Evolutionary conservation across 2,797 vertebrate species (phyloP), one percentile per base, ranked within the genome.

Genomic region (Clarias pachynema): DNA sequence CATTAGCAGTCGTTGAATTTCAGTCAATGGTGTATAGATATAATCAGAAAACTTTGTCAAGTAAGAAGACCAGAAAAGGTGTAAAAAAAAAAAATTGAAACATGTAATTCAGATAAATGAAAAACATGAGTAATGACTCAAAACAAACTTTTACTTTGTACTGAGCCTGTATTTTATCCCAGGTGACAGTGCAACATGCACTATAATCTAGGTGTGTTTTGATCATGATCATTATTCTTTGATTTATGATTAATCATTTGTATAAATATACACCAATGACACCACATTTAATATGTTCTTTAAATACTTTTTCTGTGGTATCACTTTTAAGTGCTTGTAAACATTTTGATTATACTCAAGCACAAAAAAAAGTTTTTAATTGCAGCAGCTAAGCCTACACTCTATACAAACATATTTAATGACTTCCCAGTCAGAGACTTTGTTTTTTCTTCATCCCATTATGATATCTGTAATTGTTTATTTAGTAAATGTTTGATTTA

Each of bases 1-100:
- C 90, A 85, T 89, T 87, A 90, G 87, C 84, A 84, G 85, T 86
- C 9, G 88, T 90, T 87, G 89, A 79, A 70, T 86, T 74, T 77
- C 12, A 90, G 88, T 89, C 74, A 86, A 86, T 57, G 85, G 40
- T 34, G 15, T 69, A 44, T 84, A 7, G 26, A 15, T 79, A 44
- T 68, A 70, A 84, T 82, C 29, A 14, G 53, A 77, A 59, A 24
- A 60, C 14, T 29, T 44, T 59, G 14, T 31, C 12, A 26, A 62
- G 26, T 12, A 70, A 62, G 66, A 70, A 18, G 34, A 29, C 34
- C 29, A 74, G n/a, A 65, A 20, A 59, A 75, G 70, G 70, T 63
- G n/a, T 56, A 44, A 24, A 62, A 68, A 79, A 57, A 31, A n/a
- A 1, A 16, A 18, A 31, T 31, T 16, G 0, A 70, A 59, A 53